phyloP scores from a whole-genome alignment of 2,113 vertebrate species.

The Melanerpes formicivorus region DNA sequence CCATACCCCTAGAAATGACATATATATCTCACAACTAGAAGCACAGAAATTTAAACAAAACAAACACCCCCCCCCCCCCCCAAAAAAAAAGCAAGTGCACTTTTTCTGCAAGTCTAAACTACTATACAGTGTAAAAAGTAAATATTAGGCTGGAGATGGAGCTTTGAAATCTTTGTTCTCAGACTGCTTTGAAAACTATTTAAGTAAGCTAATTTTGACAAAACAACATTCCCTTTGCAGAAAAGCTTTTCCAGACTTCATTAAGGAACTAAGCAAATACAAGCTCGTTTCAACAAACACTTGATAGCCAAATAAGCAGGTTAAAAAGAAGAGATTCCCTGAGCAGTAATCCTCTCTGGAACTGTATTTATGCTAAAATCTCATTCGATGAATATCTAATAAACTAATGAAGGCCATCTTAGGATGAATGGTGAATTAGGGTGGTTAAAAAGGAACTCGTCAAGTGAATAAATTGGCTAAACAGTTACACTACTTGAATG shows the following conservation, averaged over 20 bases:
- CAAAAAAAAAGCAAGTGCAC: slow-evolving; percentile 49
- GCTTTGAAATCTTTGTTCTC: slow-evolving; percentile 73
- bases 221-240: slow-evolving; percentile 57
- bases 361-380: slow-evolving; percentile 64
- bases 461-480: slow-evolving; percentile 56
- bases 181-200: slow-evolving; percentile 51
- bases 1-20: slow-evolving; percentile 83
- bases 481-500: slow-evolving; percentile 56
- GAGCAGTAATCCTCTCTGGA: slow-evolving; percentile 47
- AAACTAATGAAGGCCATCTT: slow-evolving; percentile 54
- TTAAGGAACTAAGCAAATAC: slow-evolving; percentile 37
- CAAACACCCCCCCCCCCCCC: neutral
- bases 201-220: slow-evolving; percentile 61
- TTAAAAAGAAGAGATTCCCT: slow-evolving; percentile 52
- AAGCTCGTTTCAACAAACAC: slow-evolving; percentile 39
- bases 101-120: slow-evolving; percentile 65
- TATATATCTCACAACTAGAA: slow-evolving; percentile 76
- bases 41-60: slow-evolving; percentile 73
- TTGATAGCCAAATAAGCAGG: neutral
- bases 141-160: slow-evolving; percentile 55
- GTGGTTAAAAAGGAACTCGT: slow-evolving; percentile 56
- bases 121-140: slow-evolving; percentile 62
- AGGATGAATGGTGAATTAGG: slow-evolving; percentile 61
- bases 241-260: slow-evolving; percentile 54
- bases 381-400: slow-evolving; percentile 54